Base-by-base conservation (phyloP, 2,113 vertebrate genomes). In the Pongo abelii region DNA sequence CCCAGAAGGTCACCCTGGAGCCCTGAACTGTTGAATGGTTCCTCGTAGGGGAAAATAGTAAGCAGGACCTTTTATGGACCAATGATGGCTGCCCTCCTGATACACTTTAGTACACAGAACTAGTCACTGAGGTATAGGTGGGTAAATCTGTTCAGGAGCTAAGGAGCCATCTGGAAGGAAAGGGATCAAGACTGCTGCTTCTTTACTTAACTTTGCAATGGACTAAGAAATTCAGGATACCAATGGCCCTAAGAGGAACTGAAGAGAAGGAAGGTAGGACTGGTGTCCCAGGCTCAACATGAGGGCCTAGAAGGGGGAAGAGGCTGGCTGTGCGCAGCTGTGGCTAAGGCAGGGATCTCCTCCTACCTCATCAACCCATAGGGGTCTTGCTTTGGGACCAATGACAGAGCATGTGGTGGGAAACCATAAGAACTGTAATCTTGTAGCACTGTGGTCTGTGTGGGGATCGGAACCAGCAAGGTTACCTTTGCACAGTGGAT, bases 261-360 rank as follows among this genome's bases (percentile, higher is more conserved):
- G 35, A 70, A 83, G 50, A 93, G n/a, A 79, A 84, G 75, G 64
- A 92, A 88, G 77, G 91, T 40, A 88, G 55, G 52, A 87, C 77
- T 88, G 67, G 38, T 55, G 5, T 59, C 77, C 59, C 61, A 74
- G 22, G 61, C 23, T 91, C 75, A 43, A 77, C 22, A 14, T 6
- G 43, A 77, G 72, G 27, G 23, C 43, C 5, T 17, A 55, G n/a
- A 48, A 17, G 20, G 35, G 69, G 35, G 69, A 88, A 88, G 69
- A 52, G 27, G 38, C n/a, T 77, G 67, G 48, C 13, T 30, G 17
- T 48, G 32, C 4, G 8, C 52, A 85, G 96, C n/a, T 89, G 2
- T 59, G 20, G 64, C 16, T 61, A 32, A 84, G 72, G 61, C 30
- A 84, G 72, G 59, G 30, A 78, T 23, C 30, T 35, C 23, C n/a